phyloP scores from a whole-genome alignment of 2,888 invertebrate genomes.

The Spilarctia lutea region DNA sequence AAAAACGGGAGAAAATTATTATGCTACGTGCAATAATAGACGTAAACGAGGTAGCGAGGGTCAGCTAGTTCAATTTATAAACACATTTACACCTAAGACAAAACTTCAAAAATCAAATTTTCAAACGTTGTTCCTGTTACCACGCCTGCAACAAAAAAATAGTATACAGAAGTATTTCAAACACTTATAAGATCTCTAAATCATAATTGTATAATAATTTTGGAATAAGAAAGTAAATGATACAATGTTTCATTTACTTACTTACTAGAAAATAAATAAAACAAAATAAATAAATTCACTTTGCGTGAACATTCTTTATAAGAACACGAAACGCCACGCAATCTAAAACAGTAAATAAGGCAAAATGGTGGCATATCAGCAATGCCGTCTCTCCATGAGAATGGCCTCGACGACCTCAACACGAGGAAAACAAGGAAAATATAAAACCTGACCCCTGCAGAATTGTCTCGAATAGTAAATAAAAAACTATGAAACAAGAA shows the following conservation, averaged over 20 bases:
- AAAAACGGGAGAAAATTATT: no score
- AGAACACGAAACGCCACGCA: slow-evolving; percentile 22
- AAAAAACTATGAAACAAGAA: slow-evolving; percentile 48
- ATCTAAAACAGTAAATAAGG: slow-evolving; percentile 49
- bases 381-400: slow-evolving; percentile 47
- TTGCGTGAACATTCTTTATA: slow-evolving; percentile 26
- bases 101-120: no score
- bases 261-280: background rate
- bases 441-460: slow-evolving; percentile 47
- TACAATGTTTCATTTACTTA: background rate
- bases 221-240: no score
- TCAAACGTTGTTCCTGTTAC: no score
- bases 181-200: background rate
- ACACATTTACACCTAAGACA: no score
- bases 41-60: no score
- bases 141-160: no score
- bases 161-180: background rate
- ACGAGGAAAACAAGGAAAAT: slow-evolving; percentile 41
- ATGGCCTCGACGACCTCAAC: slow-evolving; percentile 35
- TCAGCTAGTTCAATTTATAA: no score
- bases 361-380: slow-evolving; percentile 44
- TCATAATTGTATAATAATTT: no score
- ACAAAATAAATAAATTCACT: slow-evolving; percentile 15
- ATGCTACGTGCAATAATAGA: no score
- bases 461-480: slow-evolving; percentile 40